Evolutionary conservation across 2,888 invertebrate genomes (phyloP).

Genomic region (Apamea crenata): DNA sequence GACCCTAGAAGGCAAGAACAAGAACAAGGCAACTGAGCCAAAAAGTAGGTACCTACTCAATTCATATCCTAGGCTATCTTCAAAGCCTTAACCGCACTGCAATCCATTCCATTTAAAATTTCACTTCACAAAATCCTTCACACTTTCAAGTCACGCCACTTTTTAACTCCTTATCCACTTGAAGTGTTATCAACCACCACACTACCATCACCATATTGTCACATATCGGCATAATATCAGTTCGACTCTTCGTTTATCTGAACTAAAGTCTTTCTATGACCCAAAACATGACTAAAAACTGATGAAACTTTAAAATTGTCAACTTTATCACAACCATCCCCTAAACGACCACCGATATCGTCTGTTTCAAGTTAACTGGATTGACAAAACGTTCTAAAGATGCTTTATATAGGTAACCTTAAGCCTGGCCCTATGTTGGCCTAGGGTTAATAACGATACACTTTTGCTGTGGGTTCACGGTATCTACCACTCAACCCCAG

Average conservation of each 20-base stretch:
- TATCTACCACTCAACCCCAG: conserved; percentile 74
- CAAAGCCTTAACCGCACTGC: conserved; percentile 35
- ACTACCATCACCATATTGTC: neutral
- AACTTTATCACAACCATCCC: conserved; percentile 46
- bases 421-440: conserved; percentile 84
- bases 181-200: neutral
- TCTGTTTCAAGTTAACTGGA: conserved; percentile 74
- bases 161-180: neutral
- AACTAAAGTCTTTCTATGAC: neutral
- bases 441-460: conserved; percentile 87
- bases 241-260: neutral
- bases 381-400: conserved; percentile 73
- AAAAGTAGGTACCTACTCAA: neutral
- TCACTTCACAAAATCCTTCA: neutral
- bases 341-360: conserved; percentile 68
- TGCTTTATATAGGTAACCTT: conserved; percentile 83
- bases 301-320: neutral
- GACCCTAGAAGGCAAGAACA: neutral
- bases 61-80: neutral
- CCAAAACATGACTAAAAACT: neutral
- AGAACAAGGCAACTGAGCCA: neutral
- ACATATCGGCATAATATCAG: neutral
- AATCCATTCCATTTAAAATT: conserved; percentile 15
- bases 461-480: conserved; percentile 81
- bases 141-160: conserved; percentile 15